Evolutionary conservation across 2,113 vertebrate genomes (phyloP).

Genomic region (Aleadryas rufinucha): DNA sequence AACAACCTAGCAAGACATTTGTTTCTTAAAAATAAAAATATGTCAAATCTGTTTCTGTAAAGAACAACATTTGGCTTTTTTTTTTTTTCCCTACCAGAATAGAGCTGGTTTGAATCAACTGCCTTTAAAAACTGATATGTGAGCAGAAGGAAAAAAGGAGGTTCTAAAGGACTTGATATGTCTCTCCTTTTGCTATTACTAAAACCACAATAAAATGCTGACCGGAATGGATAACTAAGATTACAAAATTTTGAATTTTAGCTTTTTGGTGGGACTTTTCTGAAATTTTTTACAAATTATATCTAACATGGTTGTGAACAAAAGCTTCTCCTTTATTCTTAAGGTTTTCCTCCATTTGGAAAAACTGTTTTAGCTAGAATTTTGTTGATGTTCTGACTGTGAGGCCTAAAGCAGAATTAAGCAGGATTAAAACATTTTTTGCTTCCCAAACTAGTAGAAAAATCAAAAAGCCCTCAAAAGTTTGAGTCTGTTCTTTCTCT

Average conservation of each 20-base stretch:
- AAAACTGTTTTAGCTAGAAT: not conserved
- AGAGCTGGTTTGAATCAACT: not conserved
- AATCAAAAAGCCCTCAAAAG: not conserved
- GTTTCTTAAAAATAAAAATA: not conserved
- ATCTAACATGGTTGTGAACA: not conserved
- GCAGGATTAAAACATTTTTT: not conserved
- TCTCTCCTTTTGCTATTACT: not conserved
- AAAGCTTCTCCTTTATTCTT: not conserved
- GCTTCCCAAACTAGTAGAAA: not conserved
- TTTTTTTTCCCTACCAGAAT: not conserved
- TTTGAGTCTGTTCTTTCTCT: not conserved
- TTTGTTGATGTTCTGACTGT: not conserved
- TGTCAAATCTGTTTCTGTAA: not conserved
- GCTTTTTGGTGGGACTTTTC: not conserved
- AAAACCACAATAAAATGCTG: not conserved
- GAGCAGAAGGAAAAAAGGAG: not conserved
- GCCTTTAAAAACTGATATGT: not conserved
- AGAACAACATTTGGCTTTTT: not conserved
- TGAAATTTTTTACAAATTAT: not conserved
- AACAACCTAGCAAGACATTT: not conserved
- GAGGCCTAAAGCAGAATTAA: not conserved
- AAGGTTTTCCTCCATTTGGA: not conserved
- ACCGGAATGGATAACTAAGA: not conserved
- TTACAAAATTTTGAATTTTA: not conserved
- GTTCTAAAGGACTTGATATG: not conserved